These are phyloP conservation scores for Numida meleagris DNA, from an alignment of 2,113 vertebrate genomes.

Conservation along the genomic window DNA sequence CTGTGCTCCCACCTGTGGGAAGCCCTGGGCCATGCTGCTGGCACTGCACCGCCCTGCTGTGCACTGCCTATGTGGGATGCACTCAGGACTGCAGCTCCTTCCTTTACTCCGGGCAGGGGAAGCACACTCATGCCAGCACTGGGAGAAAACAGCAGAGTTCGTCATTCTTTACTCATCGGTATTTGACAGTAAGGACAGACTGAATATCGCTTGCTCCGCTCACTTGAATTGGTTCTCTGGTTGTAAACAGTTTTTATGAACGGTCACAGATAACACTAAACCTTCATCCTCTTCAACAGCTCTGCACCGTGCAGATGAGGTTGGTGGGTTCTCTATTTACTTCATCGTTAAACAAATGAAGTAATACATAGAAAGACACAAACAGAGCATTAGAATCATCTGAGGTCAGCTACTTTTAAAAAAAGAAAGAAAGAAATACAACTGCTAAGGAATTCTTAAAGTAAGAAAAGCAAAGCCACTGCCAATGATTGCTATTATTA, in stretches of 20 bases:
- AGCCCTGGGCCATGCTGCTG: neutral
- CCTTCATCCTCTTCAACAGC: neutral
- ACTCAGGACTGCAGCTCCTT: neutral
- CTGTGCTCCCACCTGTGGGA: neutral
- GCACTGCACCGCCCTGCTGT: neutral
- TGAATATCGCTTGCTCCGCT: neutral
- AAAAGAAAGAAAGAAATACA: neutral
- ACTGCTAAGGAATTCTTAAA: slow-evolving; percentile 16
- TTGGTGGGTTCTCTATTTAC: neutral
- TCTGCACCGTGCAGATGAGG: neutral
- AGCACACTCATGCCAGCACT: neutral
- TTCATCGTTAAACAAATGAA: neutral
- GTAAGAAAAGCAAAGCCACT: slow-evolving; percentile 49
- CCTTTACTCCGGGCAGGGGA: neutral
- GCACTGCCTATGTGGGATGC: neutral
- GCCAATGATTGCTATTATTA: neutral
- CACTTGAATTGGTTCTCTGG: neutral
- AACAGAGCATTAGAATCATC: neutral
- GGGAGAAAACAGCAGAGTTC: neutral
- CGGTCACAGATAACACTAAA: neutral
- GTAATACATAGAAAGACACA: neutral
- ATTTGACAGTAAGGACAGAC: neutral
- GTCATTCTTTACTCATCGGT: neutral
- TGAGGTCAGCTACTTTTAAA: neutral
- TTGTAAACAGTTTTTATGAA: neutral